Conservation (phyloP, 2,113 vertebrate species). For the Bostrychus sinensis region DNA sequence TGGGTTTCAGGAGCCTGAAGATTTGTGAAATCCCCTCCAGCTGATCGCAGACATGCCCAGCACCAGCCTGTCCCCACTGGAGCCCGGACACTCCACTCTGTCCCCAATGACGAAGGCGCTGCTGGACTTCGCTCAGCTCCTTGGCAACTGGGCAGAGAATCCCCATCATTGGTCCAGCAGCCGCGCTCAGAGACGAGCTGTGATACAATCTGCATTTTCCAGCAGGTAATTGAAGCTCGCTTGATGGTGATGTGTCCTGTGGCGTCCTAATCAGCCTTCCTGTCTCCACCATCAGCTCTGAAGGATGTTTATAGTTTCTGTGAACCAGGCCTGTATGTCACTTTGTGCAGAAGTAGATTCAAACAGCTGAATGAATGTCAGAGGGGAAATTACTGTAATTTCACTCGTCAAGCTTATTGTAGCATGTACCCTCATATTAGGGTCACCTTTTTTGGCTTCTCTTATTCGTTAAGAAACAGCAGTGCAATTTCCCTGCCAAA, state of each 20-base stretch:
- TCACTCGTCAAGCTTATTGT: slow-evolving; percentile 29
- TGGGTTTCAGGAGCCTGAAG: slow-evolving; percentile 18
- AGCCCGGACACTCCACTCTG: slow-evolving; percentile 47
- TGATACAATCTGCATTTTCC: slow-evolving; percentile 45
- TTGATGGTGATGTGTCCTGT: slow-evolving; percentile 36
- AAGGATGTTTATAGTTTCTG: slow-evolving; percentile 43
- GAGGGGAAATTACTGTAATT: slow-evolving; percentile 57
- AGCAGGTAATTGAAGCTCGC: slow-evolving; percentile 49
- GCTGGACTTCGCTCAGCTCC: slow-evolving; percentile 37
- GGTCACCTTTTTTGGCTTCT: slow-evolving; percentile 22
- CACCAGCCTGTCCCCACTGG: slow-evolving; percentile 40
- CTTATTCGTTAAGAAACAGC: slow-evolving; percentile 12
- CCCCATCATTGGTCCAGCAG: slow-evolving; percentile 22
- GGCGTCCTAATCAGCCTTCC: slow-evolving; percentile 47
- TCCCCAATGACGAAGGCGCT: slow-evolving; percentile 42
- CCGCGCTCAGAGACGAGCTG: slow-evolving; percentile 19
- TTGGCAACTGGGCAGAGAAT: slow-evolving; percentile 37
- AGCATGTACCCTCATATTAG: slow-evolving; percentile 28
- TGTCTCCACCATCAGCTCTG: slow-evolving; percentile 38
- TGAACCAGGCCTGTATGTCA: slow-evolving; percentile 12
- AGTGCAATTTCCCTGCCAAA: slow-evolving; percentile 32
- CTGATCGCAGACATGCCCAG: slow-evolving; percentile 44
- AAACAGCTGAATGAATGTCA: slow-evolving; percentile 43
- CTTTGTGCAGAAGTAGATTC: slow-evolving; percentile 34
- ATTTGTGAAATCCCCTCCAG: slow-evolving; percentile 28